phyloP scores from a whole-genome alignment of 2,797 vertebrate species.

The Crenichthys baileyi region DNA sequence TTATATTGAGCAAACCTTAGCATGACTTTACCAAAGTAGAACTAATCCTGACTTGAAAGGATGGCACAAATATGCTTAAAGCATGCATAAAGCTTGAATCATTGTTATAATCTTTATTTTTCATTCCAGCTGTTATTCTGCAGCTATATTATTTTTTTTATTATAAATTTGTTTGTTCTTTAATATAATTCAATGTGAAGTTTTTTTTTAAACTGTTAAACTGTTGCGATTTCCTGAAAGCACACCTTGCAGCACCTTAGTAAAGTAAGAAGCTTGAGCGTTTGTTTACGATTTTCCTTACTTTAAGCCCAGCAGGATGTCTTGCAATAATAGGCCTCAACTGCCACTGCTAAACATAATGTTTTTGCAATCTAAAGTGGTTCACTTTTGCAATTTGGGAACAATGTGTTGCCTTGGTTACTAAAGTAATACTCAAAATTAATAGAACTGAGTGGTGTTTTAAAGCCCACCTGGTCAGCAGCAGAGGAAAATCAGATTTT shows the following conservation, averaged over 20 bases:
- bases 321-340: neutral
- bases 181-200: too few species aligned
- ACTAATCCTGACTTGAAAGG: neutral
- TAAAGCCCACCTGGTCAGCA: neutral
- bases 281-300: neutral
- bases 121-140: neutral
- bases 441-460: neutral
- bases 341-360: neutral
- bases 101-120: neutral
- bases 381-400: neutral
- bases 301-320: neutral
- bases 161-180: neutral
- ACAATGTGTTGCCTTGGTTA: slow-evolving; percentile 4
- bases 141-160: neutral
- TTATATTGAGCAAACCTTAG: neutral
- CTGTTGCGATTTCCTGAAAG: neutral
- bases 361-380: neutral
- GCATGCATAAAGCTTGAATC: neutral
- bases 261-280: neutral
- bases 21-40: neutral
- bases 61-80: neutral
- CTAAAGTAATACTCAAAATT: neutral
- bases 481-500: neutral
- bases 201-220: neutral
- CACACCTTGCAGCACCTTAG: neutral